These are phyloP conservation scores for Drosophila parthenogenetica DNA, from an alignment of 2,888 invertebrate species.

Conservation along the genomic window DNA sequence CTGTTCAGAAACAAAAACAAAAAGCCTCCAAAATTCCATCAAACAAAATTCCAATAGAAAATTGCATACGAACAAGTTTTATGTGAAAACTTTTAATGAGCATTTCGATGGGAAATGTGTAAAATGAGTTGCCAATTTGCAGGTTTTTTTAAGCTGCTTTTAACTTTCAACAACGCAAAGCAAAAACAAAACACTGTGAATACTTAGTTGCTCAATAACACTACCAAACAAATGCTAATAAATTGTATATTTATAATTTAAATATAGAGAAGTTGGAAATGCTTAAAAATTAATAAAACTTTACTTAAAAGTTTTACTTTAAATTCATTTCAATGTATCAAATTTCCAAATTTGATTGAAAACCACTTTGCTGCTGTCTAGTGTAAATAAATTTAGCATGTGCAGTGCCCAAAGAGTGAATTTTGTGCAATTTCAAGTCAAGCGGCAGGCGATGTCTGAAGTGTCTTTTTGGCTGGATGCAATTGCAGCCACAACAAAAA, in stretches of 20 bases:
- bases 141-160: slow-evolving; percentile 3
- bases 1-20: background rate
- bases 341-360: background rate
- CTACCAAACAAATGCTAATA: background rate
- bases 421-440: slow-evolving; percentile 35
- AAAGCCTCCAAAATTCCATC: background rate
- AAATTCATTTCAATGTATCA: too few relatives aligned
- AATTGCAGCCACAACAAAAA: slow-evolving; percentile 36
- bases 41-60: slow-evolving; percentile 26
- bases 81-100: slow-evolving; percentile 75
- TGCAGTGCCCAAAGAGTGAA: slow-evolving; percentile 19
- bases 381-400: slow-evolving; percentile 52
- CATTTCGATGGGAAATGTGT: slow-evolving; percentile 53
- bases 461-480: slow-evolving; percentile 42
- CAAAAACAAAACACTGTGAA: slow-evolving; percentile 22
- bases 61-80: slow-evolving; percentile 43
- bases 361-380: slow-evolving; percentile 14
- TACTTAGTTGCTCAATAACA: slow-evolving; percentile 16
- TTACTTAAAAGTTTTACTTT: too few relatives aligned
- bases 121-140: slow-evolving; percentile 42
- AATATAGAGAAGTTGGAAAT: background rate
- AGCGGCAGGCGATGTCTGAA: slow-evolving; percentile 21
- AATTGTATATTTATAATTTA: background rate
- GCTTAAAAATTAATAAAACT: too few relatives aligned
- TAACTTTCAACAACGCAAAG: slow-evolving; percentile 10